Base-by-base conservation (phyloP, 2,888 invertebrate genomes). In the Dorcus parallelipipedus region DNA sequence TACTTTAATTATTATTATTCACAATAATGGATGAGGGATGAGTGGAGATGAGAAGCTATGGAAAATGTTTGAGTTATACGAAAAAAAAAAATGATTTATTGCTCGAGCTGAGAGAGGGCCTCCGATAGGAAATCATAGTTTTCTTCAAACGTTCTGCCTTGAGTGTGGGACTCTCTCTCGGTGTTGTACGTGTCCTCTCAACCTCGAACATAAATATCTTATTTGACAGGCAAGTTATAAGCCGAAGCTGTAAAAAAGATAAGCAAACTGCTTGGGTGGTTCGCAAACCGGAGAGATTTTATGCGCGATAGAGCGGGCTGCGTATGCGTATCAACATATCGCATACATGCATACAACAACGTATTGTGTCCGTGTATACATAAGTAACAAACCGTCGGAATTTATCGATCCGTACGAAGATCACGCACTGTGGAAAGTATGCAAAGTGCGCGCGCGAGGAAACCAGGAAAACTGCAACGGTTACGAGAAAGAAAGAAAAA, bases 171-270 rank as follows among this genome's bases (percentile, higher is more conserved):
- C 26, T 33, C 26, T 33, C 26, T 33, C 26, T 33, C 26, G 26
- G 6, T 33, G 26, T 33, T 33, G 26, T 33, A 33, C 26, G 26
- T 45, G 45, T 45, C 45, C 45, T 9, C 45, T 17, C n/a, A 40
- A 9, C 20, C 45, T 23, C 20, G 20, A 58, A 58, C 59, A 65
- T 65, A 65, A 65, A 65, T 65, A 64, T 64, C 58, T 56, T 57
- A 57, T 65, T 65, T 65, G 65, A 65, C 65, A 64, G 63, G 55
- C 56, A 63, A 65, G 63, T 65, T 65, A 63, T 64, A 64, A 57
- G 63, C 63, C 49, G 54, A 64, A 64, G 65, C 61, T 65, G 65
- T 63, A 64, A 33, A 55, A 61, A 64, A 64, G 65, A 65, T 65
- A 65, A 64, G 65, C 57, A 56, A 58, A 64, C 62, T 64, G 62